Conservation (phyloP, 1,140 invertebrate species). For the Pygmarrhopalites habei region DNA sequence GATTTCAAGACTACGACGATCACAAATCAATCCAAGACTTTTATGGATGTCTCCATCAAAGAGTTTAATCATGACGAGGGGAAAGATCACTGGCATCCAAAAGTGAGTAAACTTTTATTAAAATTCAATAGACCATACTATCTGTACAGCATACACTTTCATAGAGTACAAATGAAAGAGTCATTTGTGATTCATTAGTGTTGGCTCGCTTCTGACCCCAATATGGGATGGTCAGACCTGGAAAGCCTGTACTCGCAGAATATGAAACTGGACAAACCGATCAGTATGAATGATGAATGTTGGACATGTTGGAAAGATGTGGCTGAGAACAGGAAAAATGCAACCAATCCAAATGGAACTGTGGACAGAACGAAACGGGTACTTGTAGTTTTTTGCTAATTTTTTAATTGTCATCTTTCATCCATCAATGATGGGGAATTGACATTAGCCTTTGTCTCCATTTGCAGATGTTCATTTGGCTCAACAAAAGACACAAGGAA, state of each 20-base stretch:
- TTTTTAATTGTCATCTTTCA: too few species aligned
- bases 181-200: too few species aligned
- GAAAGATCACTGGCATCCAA: conserved; percentile 28
- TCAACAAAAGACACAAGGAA: conserved; percentile 35
- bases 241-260: conserved; percentile 37
- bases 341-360: conserved; percentile 27
- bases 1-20: not conserved
- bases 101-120: too few species aligned
- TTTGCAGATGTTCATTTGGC: conserved; percentile 40
- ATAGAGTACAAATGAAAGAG: too few species aligned
- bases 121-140: too few species aligned
- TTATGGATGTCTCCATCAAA: conserved; percentile 11
- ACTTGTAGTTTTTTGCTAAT: too few species aligned
- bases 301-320: conserved; percentile 37
- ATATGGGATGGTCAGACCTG: conserved; percentile 36
- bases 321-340: conserved; percentile 21
- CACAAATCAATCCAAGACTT: not conserved
- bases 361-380: conserved; percentile 36
- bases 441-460: too few species aligned
- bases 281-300: conserved; percentile 31
- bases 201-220: too few species aligned
- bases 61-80: conserved; percentile 4
- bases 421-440: too few species aligned
- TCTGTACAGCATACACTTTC: too few species aligned
- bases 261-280: conserved; percentile 26